Percentiles rank a stretch among this genome's conserved stretches.
phyloP scores from a whole-genome alignment of 2,113 vertebrate species.

The Perca schrenkii region DNA sequence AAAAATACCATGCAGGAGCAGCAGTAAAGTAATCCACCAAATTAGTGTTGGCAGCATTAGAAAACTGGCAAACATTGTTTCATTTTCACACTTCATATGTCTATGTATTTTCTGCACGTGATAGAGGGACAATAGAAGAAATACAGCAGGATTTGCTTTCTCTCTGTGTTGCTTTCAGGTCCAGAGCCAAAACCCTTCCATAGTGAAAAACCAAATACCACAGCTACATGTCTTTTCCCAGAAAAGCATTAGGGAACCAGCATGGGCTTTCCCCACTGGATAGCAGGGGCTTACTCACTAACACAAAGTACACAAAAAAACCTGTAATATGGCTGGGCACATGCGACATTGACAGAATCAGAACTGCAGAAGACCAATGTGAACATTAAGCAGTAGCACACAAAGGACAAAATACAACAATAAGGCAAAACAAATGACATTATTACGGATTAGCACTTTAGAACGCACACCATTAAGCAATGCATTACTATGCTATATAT shows the following conservation, averaged over 20 bases:
- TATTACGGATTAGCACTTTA: too few species aligned
- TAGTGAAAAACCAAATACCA: conserved; percentile 55
- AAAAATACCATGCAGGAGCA: background rate
- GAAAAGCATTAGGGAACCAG: conserved; percentile 70
- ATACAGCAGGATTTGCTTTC: background rate
- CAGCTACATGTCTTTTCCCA: conserved; percentile 57
- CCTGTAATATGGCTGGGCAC: background rate
- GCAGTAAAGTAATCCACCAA: background rate
- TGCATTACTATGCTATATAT: too few species aligned
- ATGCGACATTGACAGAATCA: background rate
- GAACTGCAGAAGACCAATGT: conserved; percentile 3
- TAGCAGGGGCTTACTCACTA: conserved; percentile 24
- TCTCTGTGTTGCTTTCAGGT: conserved; percentile 29
- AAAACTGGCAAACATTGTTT: background rate
- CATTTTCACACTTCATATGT: background rate
- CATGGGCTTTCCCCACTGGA: conserved; percentile 45
- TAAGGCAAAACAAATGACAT: too few species aligned
- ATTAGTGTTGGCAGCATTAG: background rate
- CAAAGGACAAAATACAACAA: too few species aligned
- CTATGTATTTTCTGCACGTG: background rate
- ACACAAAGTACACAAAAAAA: conserved; percentile 26
- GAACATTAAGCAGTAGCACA: background rate
- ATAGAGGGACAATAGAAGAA: background rate
- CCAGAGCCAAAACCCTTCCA: background rate
- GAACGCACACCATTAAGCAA: too few species aligned